phyloP scores from a whole-genome alignment of 2,888 invertebrate species.

The Parnassius apollo region DNA sequence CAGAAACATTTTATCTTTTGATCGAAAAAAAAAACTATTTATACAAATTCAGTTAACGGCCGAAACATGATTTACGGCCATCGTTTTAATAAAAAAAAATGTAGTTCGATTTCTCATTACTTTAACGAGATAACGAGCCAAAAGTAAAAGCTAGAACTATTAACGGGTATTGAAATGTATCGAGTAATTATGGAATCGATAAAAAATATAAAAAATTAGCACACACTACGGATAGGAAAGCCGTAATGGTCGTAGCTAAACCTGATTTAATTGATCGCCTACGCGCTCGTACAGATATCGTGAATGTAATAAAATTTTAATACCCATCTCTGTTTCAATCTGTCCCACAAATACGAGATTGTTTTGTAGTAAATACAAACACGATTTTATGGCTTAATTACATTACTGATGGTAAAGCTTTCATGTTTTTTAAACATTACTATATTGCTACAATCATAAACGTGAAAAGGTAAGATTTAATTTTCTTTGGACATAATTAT shows the following conservation, averaged over 20 bases:
- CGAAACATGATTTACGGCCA: constrained; percentile 2
- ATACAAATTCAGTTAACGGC: constrained; percentile 1
- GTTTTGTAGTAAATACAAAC: constrained; percentile 30
- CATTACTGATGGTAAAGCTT: constrained; percentile 14
- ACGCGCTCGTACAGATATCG: constrained; percentile 32
- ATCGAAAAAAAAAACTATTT: not conserved
- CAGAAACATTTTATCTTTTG: too few relatives aligned
- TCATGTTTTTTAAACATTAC: too few relatives aligned
- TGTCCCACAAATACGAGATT: constrained; percentile 33
- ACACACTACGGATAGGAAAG: constrained; percentile 28
- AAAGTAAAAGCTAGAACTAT: constrained; percentile 28
- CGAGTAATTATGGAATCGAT: constrained; percentile 29
- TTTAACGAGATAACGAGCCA: constrained; percentile 20
- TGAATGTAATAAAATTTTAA: constrained; percentile 39
- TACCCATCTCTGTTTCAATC: constrained; percentile 38
- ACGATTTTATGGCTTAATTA: constrained; percentile 34
- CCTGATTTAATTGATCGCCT: constrained; percentile 32
- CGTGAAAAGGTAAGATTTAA: too few relatives aligned
- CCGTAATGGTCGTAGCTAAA: constrained; percentile 26
- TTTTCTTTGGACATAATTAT: too few relatives aligned
- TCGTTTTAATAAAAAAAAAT: constrained; percentile 11
- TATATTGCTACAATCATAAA: too few relatives aligned
- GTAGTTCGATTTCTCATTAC: constrained; percentile 17
- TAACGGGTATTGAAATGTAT: constrained; percentile 24
- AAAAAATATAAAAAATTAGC: constrained; percentile 27